Evolutionary conservation across 1,140 invertebrate genomes (phyloP).

Genomic region (Calliphora vicina): DNA sequence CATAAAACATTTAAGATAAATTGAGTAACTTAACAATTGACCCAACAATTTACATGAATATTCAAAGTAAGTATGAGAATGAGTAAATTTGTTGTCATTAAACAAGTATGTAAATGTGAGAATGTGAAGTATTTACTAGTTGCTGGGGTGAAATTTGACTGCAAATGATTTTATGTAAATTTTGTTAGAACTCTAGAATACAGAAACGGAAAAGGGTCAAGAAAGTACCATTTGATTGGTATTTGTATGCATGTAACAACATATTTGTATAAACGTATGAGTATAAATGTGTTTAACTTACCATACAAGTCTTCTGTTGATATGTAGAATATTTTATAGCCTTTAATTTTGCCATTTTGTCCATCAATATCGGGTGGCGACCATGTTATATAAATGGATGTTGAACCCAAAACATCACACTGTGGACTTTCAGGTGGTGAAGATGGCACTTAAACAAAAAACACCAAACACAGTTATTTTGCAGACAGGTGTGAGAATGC

Average conservation of each 20-base stretch:
- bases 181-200: neutral
- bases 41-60: neutral
- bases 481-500: neutral
- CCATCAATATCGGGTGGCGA: conserved; percentile 81
- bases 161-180: neutral
- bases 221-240: neutral
- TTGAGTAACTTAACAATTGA: neutral
- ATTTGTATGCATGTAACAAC: neutral
- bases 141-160: no score
- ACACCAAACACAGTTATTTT: neutral
- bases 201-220: neutral
- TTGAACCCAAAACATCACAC: conserved; percentile 80
- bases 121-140: neutral
- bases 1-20: no score
- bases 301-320: conserved; percentile 75
- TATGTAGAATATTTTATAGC: conserved; percentile 85
- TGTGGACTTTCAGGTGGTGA: conserved; percentile 80
- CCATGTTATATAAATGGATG: conserved; percentile 87
- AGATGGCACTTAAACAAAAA: conserved; percentile 71
- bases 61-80: no score
- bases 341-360: conserved; percentile 86
- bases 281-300: conserved; percentile 61
- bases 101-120: neutral
- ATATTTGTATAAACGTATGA: no score
- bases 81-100: neutral